Percentiles rank a stretch among this genome's conserved stretches.
phyloP scores from a whole-genome alignment of 2,888 invertebrate species.

The Rhamnusium bicolor region DNA sequence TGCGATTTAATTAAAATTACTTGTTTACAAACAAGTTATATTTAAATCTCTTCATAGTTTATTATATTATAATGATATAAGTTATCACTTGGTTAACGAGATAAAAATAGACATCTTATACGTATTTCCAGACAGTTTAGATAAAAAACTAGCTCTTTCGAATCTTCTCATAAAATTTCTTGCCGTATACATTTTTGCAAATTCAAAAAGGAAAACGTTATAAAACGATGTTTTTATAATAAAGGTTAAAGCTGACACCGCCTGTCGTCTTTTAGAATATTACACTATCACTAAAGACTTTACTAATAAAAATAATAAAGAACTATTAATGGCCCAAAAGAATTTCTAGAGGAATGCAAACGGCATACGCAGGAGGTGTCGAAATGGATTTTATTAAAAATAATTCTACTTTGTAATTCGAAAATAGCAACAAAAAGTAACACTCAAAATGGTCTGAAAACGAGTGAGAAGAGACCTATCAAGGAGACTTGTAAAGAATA shows the following conservation, averaged over 20 bases:
- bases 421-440: background rate
- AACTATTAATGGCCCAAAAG: background rate
- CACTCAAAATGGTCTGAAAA: constrained; percentile 14
- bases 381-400: constrained; percentile 5
- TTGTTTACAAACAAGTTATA: no score
- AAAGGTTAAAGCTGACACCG: background rate
- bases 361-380: constrained; percentile 9
- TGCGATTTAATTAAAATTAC: no score
- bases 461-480: background rate
- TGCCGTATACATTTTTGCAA: background rate
- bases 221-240: background rate
- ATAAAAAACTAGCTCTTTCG: background rate
- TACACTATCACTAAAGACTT: constrained; percentile 1
- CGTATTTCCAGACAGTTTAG: background rate
- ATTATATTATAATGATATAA: no score
- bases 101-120: background rate
- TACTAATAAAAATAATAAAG: constrained; percentile 12
- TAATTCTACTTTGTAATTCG: constrained; percentile 10
- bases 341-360: constrained; percentile 9
- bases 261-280: constrained; percentile 11
- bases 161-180: background rate
- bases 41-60: no score
- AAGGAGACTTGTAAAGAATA: background rate
- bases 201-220: background rate
- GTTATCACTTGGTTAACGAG: background rate